Percentiles rank a stretch among this genome's conserved stretches.
Evolutionary conservation across 2,888 invertebrate species (phyloP).

Genomic region (Phymatocera aterrima): DNA sequence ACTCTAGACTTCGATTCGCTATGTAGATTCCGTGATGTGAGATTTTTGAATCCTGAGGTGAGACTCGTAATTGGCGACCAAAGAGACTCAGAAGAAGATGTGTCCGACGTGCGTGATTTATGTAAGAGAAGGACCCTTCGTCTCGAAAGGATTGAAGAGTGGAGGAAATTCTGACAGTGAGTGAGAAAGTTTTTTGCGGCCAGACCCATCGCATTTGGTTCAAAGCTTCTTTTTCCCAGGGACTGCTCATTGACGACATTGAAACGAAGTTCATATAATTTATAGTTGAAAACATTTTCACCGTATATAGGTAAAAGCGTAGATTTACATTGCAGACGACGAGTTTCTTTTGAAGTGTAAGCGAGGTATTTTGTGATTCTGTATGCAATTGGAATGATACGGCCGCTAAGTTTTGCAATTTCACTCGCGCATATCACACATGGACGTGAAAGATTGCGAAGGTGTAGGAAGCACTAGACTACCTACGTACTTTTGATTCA

Average conservation of each 20-base stretch:
- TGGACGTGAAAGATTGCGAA: neutral
- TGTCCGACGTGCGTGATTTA: no score
- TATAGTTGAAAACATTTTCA: neutral
- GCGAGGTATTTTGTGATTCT: constrained; percentile 1
- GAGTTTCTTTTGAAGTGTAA: constrained; percentile 31
- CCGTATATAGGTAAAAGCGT: neutral
- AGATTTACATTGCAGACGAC: constrained; percentile 9
- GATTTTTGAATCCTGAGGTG: no score
- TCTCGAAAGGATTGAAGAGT: neutral
- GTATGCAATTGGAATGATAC: neutral
- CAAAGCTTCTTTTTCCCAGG: neutral
- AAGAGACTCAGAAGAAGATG: no score
- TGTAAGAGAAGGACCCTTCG: no score
- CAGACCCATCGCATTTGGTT: neutral
- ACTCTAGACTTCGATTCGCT: no score
- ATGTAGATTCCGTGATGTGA: no score
- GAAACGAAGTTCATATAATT: neutral
- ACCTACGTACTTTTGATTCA: neutral
- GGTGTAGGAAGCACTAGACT: neutral
- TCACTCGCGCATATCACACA: neutral
- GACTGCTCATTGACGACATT: neutral
- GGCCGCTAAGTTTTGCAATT: constrained; percentile 10
- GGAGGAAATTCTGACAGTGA: neutral
- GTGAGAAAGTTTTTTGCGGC: neutral
- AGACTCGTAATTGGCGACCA: no score